phyloP scores from a whole-genome alignment of 2,113 vertebrate genomes.

The Semicossyphus pulcher region DNA sequence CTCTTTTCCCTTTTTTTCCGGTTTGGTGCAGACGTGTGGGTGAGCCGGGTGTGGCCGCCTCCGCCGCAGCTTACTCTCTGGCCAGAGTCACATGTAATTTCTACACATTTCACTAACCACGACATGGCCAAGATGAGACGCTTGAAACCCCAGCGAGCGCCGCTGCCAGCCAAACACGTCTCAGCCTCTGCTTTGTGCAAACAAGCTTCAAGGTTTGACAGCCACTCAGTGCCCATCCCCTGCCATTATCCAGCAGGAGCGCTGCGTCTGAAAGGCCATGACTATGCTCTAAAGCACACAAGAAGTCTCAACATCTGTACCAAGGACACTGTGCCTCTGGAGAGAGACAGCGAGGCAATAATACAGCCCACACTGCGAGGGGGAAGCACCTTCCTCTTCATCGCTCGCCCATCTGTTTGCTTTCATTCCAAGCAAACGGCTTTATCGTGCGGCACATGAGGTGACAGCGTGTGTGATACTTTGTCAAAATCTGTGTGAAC shows the following conservation, averaged over 20 bases:
- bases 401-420: conserved; percentile 20
- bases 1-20: not conserved
- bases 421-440: conserved; percentile 43
- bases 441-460: conserved; percentile 27
- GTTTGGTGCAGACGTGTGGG: conserved; percentile 69
- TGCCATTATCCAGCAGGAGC: conserved; percentile 51
- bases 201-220: conserved; percentile 58
- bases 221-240: conserved; percentile 44
- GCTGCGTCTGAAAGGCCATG: conserved; percentile 26
- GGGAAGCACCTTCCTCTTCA: conserved; percentile 11
- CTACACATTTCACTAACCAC: conserved; percentile 78
- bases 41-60: conserved; percentile 67
- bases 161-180: conserved; percentile 31
- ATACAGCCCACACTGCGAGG: conserved; percentile 10
- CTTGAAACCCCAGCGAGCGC: conserved; percentile 55
- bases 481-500: conserved; percentile 26
- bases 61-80: conserved; percentile 76
- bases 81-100: conserved; percentile 79
- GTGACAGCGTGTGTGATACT: conserved; percentile 9
- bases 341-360: conserved; percentile 17
- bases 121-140: conserved; percentile 80
- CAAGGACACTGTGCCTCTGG: conserved; percentile 61
- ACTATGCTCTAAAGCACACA: conserved; percentile 48
- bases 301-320: conserved; percentile 50
- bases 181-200: conserved; percentile 44